Percentiles rank a stretch among this genome's conserved stretches.
Evolutionary conservation across 2,888 invertebrate species (phyloP).

Genomic region (Meiosimyza platycephala): DNA sequence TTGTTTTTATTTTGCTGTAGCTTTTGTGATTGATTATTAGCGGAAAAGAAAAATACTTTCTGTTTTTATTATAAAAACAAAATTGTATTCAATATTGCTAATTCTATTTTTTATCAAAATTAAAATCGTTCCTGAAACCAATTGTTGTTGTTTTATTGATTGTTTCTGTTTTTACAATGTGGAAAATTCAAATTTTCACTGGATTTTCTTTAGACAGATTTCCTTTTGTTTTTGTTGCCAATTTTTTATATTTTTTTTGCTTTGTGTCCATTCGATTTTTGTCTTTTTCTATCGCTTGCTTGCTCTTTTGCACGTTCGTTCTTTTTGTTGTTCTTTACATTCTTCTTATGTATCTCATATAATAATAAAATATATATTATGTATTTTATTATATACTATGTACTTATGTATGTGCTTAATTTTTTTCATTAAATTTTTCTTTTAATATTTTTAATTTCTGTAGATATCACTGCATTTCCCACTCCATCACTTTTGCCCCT

Average conservation of each 20-base stretch:
- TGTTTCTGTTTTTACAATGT: neutral
- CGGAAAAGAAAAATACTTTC: too few species aligned
- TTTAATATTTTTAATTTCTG: neutral
- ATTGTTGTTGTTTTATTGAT: neutral
- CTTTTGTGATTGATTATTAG: slow-evolving; percentile 20
- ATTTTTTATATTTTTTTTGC: neutral
- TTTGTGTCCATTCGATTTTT: neutral
- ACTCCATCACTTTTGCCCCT: neutral
- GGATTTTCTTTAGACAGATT: slow-evolving; percentile 1
- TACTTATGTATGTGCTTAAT: neutral
- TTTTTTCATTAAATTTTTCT: neutral
- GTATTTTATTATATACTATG: neutral
- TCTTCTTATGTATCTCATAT: slow-evolving; percentile 17
- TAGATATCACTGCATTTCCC: neutral
- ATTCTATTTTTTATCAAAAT: too few species aligned
- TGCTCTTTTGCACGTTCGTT: neutral
- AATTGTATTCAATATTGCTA: too few species aligned
- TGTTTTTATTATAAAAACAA: too few species aligned
- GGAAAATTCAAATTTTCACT: neutral
- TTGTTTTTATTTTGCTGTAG: slow-evolving; percentile 16
- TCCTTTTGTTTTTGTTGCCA: slow-evolving; percentile 13
- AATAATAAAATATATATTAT: slow-evolving; percentile 9
- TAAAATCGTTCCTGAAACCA: slow-evolving; percentile 18
- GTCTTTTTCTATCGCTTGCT: too few species aligned
- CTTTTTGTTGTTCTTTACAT: neutral